Base-by-base conservation (phyloP, 1,140 invertebrate species). In the Semibalanus balanoides region DNA sequence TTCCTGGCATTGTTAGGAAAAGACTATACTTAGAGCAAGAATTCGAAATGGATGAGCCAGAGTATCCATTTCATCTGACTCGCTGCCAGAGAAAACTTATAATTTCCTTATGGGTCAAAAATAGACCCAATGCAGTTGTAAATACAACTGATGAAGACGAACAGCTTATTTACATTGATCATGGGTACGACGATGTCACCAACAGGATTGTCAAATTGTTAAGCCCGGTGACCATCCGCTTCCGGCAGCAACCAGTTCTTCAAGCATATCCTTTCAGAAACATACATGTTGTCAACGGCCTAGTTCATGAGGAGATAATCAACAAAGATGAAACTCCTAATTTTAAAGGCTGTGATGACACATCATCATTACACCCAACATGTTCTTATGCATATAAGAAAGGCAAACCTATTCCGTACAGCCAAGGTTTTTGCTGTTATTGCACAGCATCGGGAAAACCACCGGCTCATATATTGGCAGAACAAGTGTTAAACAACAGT, bases 101-200 rank as follows among this genome's bases (percentile, higher is more conserved):
- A 25, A 64, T 64, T 14, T 64, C 51, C 1, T 64, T 64, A 19
- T 64, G 51, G 51, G 22, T 64, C 11, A 64, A 64, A 25, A 64
- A 64, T 19, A 64, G 51, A 25, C 14, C 22, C 9, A 14, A 25
- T 64, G 22, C 3, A 3, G 3, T 64, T 64, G 51, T 1, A 64
- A 64, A 64, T 40, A 72, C 64, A n/a, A 51, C 40, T 76, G 75
- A 76, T n/a, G 31, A 29, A 77, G 75, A 80, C 73, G 79, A 79
- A 40, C 77, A 74, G 5, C 64, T 64, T 0, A 74, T 29, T 78
- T 78, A 77, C 31, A 79, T 86, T 19, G 85, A 86, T 79, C 85
- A 85, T 74, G 84, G 83, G 19, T 79, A 83, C 31, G 85, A 86
- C 78, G 79, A 83, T 0, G 7, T 80, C 5, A 84, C 81, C 9